Evolutionary conservation across 23 tunicate species (phyloP).

Genomic region (Phallusia fumigata): DNA sequence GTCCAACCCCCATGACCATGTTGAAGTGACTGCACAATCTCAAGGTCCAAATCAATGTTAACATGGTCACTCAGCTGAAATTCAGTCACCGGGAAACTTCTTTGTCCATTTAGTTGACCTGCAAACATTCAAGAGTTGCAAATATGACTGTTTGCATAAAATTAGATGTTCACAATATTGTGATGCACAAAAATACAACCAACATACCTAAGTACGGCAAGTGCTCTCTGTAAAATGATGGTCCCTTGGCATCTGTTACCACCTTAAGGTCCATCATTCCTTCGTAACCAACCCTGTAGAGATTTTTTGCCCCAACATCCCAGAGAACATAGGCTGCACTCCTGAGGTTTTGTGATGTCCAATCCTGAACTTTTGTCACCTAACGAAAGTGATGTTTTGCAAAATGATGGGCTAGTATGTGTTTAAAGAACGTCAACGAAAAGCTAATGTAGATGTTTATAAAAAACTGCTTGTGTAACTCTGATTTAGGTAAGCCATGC

Average conservation of each 20-base stretch:
- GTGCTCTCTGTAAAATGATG: slow-evolving; percentile 96
- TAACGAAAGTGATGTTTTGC: not conserved
- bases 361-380: slow-evolving; percentile 93
- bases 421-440: too few species aligned
- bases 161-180: too few species aligned
- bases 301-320: slow-evolving; percentile 98
- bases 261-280: slow-evolving; percentile 99
- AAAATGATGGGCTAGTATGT: too few species aligned
- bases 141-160: too few species aligned
- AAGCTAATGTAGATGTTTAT: too few species aligned
- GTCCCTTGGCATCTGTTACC: slow-evolving; percentile 98
- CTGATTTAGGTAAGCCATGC: slow-evolving; percentile 1
- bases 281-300: slow-evolving; percentile 87
- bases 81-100: slow-evolving; percentile 54
- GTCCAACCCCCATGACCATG: slow-evolving; percentile 99
- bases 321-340: slow-evolving; percentile 97
- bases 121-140: not conserved
- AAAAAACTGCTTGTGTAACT: too few species aligned
- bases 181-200: not conserved
- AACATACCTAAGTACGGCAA: slow-evolving; percentile 88
- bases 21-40: slow-evolving; percentile 92
- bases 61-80: slow-evolving; percentile 88
- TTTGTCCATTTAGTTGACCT: slow-evolving; percentile 82
- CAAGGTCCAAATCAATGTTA: slow-evolving; percentile 82
- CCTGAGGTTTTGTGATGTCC: slow-evolving; percentile 90